Base-by-base conservation (phyloP, 2,888 invertebrate genomes). In the Acleris literana region DNA sequence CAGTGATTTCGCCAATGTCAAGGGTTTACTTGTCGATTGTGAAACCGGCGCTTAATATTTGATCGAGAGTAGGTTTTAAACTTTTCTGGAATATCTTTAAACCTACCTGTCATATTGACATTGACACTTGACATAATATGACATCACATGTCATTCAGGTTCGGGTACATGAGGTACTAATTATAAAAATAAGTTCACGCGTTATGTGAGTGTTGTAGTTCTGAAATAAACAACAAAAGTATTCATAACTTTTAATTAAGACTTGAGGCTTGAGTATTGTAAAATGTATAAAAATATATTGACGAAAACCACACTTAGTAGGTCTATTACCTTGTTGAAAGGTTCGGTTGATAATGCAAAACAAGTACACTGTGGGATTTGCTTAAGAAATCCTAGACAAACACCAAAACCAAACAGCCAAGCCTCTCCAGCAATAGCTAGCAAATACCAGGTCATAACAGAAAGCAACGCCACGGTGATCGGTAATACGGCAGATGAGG, bases 401-500 rank as follows among this genome's bases (percentile, higher is more conserved):
- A 86, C 80, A 75, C 75, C 84, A 53, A 90, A 88, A 72, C 66
- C 83, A 81, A 85, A 86, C 73, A 84, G 69, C 65, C 72, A 76
- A 63, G 77, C 92, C 52, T 84, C 93, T 17, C 89, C 92, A 52
- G 93, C 90, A 44, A 86, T 95, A 70, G 82, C 92, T 63, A 85
- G 86, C 73, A 96, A 95, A 87, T 96, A 95, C 80, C 94, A 95
- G 87, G 84, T 95, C 70, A 96, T 96, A 82, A 93, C 93, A 20
- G 96, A 97, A 75, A 93, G 94, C 72, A 96, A 96, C 81, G 90
- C 96, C 0, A 87, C 93, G 16, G 85, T 95, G 69, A 95, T 97
- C 74, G 94, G 96, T 71, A 96, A 97, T 81, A 94, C 96, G 20
- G 94, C 94, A 61, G 97, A 96, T 74, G 96, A 96, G 83, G 33